phyloP scores from a whole-genome alignment of 2,113 vertebrate genomes.

The Azemiops feae region DNA sequence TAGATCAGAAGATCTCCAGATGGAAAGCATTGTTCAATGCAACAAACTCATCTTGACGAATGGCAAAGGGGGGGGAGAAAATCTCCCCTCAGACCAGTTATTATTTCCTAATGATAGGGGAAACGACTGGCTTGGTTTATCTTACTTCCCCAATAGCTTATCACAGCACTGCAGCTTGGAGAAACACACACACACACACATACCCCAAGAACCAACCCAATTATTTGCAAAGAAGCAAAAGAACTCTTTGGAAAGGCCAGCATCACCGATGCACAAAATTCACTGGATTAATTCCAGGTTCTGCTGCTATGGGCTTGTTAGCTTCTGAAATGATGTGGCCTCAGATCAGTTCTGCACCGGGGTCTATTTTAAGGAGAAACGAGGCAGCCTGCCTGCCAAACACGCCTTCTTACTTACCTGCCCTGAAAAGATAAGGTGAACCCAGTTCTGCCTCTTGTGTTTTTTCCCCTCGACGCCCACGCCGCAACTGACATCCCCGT shows the following conservation, averaged over 20 bases:
- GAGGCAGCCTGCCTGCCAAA: not conserved
- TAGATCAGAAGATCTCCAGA: conserved; percentile 44
- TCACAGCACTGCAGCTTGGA: conserved; percentile 49
- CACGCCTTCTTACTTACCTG: not conserved
- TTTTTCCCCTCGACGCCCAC: not conserved
- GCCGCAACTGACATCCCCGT: not conserved
- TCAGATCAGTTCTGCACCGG: not conserved
- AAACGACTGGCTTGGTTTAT: conserved; percentile 35
- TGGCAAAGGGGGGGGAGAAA: conserved; percentile 31
- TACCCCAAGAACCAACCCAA: conserved; percentile 4
- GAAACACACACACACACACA: not conserved
- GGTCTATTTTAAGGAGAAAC: not conserved
- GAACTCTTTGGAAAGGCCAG: not conserved
- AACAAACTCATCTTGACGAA: conserved; percentile 40
- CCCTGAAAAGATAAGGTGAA: not conserved
- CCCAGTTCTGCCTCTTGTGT: not conserved
- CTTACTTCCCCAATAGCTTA: conserved; percentile 49
- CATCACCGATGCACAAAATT: not conserved
- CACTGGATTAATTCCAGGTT: conserved; percentile 16
- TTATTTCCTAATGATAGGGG: conserved; percentile 37
- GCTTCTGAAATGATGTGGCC: not conserved
- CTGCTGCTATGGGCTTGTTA: conserved; percentile 17
- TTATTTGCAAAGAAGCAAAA: not conserved
- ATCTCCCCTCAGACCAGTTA: not conserved
- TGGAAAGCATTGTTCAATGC: conserved; percentile 2